Conservation (phyloP, 92 coral and sea anemone species). For the Parazoanthus swiftii region DNA sequence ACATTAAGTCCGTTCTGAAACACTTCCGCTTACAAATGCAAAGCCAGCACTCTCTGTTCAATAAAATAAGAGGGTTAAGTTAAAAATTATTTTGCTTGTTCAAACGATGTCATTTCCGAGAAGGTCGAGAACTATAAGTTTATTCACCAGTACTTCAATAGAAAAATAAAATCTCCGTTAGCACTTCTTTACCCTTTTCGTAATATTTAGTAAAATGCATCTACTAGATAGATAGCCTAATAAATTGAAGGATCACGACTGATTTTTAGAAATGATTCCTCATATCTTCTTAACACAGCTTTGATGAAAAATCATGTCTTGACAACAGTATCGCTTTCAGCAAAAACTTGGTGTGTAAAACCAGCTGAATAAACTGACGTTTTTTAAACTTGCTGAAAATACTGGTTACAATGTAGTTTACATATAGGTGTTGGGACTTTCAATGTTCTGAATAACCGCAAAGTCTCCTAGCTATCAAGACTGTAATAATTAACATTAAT, state of each 20-base stretch:
- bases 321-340: too few relatives aligned
- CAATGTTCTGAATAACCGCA: background rate
- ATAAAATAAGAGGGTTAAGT: background rate
- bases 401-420: background rate
- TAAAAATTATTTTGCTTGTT: too few relatives aligned
- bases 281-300: too few relatives aligned
- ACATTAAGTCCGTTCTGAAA: background rate
- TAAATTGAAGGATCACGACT: too few relatives aligned
- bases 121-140: background rate
- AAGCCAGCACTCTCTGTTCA: background rate
- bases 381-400: background rate
- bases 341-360: too few relatives aligned
- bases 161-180: background rate
- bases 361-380: background rate
- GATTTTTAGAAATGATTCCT: too few relatives aligned
- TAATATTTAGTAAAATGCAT: background rate
- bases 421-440: background rate
- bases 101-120: background rate
- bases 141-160: background rate
- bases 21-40: background rate
- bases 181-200: background rate
- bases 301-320: too few relatives aligned
- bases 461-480: background rate
- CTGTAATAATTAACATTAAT: background rate
- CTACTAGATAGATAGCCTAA: background rate